Conservation (phyloP, 2,888 invertebrate species). For the Morpho achilles region DNA sequence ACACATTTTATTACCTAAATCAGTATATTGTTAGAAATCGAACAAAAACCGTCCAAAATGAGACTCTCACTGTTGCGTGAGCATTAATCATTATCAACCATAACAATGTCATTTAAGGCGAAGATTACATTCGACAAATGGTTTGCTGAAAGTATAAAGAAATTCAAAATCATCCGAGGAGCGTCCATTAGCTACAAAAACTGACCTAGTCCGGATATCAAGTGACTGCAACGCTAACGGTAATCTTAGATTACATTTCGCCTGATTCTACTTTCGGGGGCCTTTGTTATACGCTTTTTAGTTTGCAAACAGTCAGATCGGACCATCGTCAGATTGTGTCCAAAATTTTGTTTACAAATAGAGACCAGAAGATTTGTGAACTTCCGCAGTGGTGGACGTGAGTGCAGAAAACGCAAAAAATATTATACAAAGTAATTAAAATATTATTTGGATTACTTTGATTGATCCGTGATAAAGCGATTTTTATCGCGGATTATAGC, state of each 20-base stretch:
- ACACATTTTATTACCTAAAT: no score
- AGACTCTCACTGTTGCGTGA: neutral
- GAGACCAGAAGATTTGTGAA: conserved; percentile 1
- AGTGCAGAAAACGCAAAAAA: neutral
- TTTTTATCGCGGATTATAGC: no score
- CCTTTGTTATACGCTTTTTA: conserved; percentile 51
- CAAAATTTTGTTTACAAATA: conserved; percentile 15
- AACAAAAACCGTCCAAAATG: neutral
- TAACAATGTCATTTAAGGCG: conserved; percentile 1
- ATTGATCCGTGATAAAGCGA: no score
- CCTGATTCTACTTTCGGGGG: conserved; percentile 55
- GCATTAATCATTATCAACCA: conserved; percentile 4
- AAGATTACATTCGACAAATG: conserved; percentile 10
- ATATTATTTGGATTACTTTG: no score
- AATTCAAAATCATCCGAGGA: conserved; percentile 23
- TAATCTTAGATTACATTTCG: conserved; percentile 65
- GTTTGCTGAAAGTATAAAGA: conserved; percentile 19
- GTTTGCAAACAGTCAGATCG: conserved; percentile 42
- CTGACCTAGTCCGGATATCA: conserved; percentile 72
- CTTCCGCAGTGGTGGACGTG: neutral
- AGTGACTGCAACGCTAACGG: conserved; percentile 71
- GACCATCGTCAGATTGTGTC: conserved; percentile 11
- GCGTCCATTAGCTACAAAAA: conserved; percentile 51
- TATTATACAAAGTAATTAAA: no score
- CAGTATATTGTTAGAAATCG: neutral